phyloP scores from a whole-genome alignment of 1,140 invertebrate species.

The Drosophila simulans region DNA sequence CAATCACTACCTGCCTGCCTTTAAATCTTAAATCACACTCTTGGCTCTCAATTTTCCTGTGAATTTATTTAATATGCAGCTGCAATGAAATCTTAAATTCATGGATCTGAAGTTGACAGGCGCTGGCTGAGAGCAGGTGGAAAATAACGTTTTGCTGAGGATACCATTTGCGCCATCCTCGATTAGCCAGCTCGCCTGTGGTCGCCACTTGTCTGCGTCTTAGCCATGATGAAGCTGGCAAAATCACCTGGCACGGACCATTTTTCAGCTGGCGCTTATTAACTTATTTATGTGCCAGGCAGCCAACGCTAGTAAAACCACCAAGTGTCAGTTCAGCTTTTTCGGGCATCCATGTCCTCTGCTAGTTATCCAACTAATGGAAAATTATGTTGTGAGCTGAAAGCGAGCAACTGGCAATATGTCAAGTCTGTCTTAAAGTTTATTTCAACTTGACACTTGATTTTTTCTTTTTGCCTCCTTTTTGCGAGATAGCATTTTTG shows the following conservation, averaged over 20 bases:
- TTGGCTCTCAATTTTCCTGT: not conserved
- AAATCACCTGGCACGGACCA: conserved; percentile 8
- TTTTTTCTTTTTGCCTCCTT: not conserved
- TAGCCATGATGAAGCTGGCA: not conserved
- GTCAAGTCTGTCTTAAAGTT: conserved; percentile 53
- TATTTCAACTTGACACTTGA: conserved; percentile 42
- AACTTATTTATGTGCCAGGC: conserved; percentile 68
- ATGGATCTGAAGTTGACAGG: conserved; percentile 17
- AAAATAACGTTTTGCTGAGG: conserved; percentile 9
- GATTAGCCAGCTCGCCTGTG: conserved; percentile 23
- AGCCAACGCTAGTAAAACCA: conserved; percentile 13
- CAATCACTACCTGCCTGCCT: not conserved
- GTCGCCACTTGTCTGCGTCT: conserved; percentile 20
- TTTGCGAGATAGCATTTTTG: conserved; percentile 20
- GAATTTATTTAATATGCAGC: not conserved
- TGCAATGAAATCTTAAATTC: conserved; percentile 33
- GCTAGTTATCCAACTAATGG: conserved; percentile 53
- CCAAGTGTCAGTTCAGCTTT: conserved; percentile 32
- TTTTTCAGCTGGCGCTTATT: conserved; percentile 51
- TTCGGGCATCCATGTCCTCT: conserved; percentile 21
- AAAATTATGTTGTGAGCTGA: conserved; percentile 64
- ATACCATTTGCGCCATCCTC: not conserved
- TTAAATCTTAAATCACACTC: not conserved
- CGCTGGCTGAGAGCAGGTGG: not conserved
- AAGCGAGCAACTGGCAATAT: conserved; percentile 39